These are phyloP conservation scores for Trileptium ribeirensis DNA, from an alignment of 2,888 invertebrate species.

Conservation along the genomic window DNA sequence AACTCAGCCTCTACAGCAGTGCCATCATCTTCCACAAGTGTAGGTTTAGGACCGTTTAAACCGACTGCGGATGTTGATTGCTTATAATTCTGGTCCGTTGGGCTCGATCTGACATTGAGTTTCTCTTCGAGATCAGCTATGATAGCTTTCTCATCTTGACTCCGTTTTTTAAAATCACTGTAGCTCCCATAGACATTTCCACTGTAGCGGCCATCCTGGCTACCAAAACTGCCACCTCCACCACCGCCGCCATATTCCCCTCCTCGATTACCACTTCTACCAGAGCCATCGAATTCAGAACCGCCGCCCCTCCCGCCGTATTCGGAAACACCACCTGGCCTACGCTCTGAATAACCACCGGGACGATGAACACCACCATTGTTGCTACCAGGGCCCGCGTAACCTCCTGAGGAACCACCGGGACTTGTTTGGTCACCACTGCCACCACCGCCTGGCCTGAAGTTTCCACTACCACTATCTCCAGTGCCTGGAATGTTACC, in stretches of 20 bases:
- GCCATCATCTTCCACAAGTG: no score
- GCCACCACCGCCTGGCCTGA: not conserved
- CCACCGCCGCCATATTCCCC: not conserved
- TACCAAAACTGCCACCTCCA: not conserved
- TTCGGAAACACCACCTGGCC: no score
- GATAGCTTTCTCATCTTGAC: not conserved
- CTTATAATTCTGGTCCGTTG: no score
- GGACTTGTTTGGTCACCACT: not conserved
- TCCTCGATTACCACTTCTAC: not conserved
- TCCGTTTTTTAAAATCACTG: not conserved
- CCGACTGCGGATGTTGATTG: no score
- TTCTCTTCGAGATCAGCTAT: no score
- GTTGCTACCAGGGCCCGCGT: not conserved
- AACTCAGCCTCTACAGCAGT: no score
- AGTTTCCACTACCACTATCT: not conserved
- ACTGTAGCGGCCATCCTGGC: not conserved
- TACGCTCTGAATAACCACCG: no score
- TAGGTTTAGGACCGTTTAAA: no score
- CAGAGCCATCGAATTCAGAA: no score
- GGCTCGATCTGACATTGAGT: no score
- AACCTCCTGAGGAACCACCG: not conserved
- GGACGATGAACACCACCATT: not conserved
- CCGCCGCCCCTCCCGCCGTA: not conserved
- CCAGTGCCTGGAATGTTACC: not conserved
- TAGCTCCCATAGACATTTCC: not conserved